Conservation (phyloP, 2,888 invertebrate genomes). For the Tenodera sinensis region DNA sequence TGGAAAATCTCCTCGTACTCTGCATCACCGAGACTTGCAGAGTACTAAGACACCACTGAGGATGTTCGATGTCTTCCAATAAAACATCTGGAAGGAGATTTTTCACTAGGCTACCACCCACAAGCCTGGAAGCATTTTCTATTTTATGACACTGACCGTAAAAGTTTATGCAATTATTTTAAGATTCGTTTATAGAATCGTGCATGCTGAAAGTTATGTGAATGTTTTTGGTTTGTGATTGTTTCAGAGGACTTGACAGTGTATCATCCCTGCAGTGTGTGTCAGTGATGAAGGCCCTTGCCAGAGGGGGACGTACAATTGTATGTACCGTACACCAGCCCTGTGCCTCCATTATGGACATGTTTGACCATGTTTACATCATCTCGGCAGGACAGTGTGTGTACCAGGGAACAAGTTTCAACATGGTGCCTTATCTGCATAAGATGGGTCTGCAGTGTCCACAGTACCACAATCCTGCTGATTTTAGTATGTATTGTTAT, state of each 20-base stretch:
- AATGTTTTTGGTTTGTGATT: not conserved
- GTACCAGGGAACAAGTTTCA: constrained; percentile 51
- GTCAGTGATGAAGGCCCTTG: constrained; percentile 49
- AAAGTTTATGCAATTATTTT: no score
- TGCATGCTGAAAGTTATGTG: no score
- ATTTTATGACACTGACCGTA: no score
- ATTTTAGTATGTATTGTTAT: constrained; percentile 48
- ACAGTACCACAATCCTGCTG: constrained; percentile 60
- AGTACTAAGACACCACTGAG: no score
- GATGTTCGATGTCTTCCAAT: no score
- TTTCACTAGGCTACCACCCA: no score
- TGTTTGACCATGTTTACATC: constrained; percentile 56
- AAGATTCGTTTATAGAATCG: no score
- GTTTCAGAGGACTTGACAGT: constrained; percentile 57
- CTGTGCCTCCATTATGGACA: constrained; percentile 55
- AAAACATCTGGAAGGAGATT: no score
- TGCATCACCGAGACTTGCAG: no score
- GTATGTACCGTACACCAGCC: constrained; percentile 61
- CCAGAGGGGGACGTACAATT: constrained; percentile 52
- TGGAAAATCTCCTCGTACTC: no score
- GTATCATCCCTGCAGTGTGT: constrained; percentile 53
- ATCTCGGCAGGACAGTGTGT: constrained; percentile 55
- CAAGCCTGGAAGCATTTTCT: no score
- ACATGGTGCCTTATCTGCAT: constrained; percentile 52
- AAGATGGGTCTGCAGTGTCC: constrained; percentile 53